Evolutionary conservation across 2,113 vertebrate species (phyloP).

Genomic region (Solenodon paradoxus): DNA sequence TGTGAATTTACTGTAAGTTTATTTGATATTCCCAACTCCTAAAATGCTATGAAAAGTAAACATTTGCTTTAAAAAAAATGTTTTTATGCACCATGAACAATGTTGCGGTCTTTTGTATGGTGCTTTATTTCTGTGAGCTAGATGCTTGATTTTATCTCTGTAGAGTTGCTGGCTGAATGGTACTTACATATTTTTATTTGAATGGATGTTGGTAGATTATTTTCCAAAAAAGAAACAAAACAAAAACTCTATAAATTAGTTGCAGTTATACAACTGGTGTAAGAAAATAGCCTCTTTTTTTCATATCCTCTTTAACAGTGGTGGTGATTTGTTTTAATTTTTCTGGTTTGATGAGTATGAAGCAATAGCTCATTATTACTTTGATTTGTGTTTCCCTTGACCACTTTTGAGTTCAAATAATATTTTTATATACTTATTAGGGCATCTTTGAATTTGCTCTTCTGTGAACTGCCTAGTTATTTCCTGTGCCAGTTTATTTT

Average conservation of each 20-base stretch:
- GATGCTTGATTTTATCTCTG: neutral
- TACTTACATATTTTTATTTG: neutral
- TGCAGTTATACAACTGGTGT: neutral
- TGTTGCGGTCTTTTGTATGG: neutral
- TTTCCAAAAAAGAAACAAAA: constrained; percentile 8
- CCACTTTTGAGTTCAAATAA: neutral
- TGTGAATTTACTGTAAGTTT: neutral
- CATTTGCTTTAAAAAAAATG: neutral
- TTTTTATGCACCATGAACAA: neutral
- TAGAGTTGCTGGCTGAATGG: neutral
- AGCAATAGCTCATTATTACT: neutral
- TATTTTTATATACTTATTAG: neutral
- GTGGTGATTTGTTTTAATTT: neutral
- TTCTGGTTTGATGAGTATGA: neutral
- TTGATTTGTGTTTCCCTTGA: constrained; percentile 16
- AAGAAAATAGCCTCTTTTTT: constrained; percentile 3
- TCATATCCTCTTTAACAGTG: neutral
- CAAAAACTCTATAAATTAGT: neutral
- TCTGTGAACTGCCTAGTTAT: neutral
- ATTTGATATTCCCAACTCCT: neutral
- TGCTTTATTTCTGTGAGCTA: constrained; percentile 16
- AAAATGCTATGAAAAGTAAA: neutral
- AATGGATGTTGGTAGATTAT: neutral
- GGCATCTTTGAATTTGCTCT: neutral
- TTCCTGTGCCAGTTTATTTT: neutral